Base-by-base conservation (phyloP, 2,113 vertebrate genomes). In the Microcebus murinus region DNA sequence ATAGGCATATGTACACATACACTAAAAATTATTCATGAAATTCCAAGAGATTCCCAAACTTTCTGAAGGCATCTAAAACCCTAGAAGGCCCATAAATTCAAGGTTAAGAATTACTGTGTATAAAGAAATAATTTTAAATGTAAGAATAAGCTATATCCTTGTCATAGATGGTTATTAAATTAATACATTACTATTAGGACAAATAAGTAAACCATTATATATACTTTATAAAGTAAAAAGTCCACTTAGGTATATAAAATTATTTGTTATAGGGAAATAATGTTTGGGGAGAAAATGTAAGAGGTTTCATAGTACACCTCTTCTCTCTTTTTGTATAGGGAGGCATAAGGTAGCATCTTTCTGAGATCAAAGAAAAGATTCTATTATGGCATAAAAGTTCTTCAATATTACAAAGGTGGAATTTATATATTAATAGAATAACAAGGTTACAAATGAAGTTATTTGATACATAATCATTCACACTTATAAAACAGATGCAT, bases 1-100 rank as follows among this genome's bases (percentile, higher is more conserved):
- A 55, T 0, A 57, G 50, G 42, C 2, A 68, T 4, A 18, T 23
- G 36, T 0, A 50, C 5, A 85, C 6, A 31, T 0, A 61, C 0
- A 27, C 23, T 61, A 76, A 63, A 74, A 36, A 20, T 39, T 15
- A 84, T 25, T 48, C 11, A 31, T 55, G 31, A 77, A 77, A 36
- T 63, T 74, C 50, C 10, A 63, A 63, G 68, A 91, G 59, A 91
- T 27, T 42, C 29, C 11, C 48, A 55, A 18, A 42, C 20, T 71
- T 52, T 39, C 71, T 86, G 45, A 57, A 71, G 55, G 83, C 1
- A 77, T 76, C n/a, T 79, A 52, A 61, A 90, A 14, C 2, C 29
- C 39, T 8, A 23, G 18, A 65, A 8, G 59, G 20, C 61, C 3
- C 34, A 45, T 36, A 87, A 27, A 57, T 25, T 83, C 4, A 77